Conservation (phyloP, 2,888 invertebrate genomes). For the Spilosoma lubricipeda region DNA sequence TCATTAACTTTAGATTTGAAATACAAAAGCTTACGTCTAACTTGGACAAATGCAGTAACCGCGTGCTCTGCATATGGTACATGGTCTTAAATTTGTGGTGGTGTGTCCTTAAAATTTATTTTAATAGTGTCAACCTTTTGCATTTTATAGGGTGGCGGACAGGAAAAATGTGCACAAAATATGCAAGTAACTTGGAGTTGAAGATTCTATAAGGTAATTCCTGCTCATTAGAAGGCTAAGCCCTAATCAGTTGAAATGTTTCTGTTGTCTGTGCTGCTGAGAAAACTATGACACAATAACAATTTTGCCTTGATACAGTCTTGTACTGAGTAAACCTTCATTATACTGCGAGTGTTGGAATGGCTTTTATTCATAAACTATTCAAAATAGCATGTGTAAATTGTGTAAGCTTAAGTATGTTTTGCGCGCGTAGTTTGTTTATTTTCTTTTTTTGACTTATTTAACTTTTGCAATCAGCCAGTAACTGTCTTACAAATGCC, state of each 20-base stretch:
- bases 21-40: too few species aligned
- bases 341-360: background rate
- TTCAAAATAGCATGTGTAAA: background rate
- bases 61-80: too few species aligned
- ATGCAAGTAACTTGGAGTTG: background rate
- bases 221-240: background rate
- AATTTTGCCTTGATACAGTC: background rate
- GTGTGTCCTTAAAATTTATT: background rate
- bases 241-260: background rate
- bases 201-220: background rate
- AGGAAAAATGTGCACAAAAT: background rate
- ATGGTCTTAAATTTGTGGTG: too few species aligned
- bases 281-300: background rate
- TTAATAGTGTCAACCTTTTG: background rate
- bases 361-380: background rate
- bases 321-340: background rate
- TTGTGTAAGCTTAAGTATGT: background rate
- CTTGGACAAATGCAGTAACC: too few species aligned
- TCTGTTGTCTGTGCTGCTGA: too few species aligned
- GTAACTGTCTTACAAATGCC: background rate
- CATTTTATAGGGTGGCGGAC: background rate
- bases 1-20: too few species aligned
- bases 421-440: background rate
- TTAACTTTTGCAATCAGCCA: background rate
- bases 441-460: background rate